These are phyloP conservation scores for Aspidoscelis tigris DNA, from an alignment of 2,113 vertebrate species.

Conservation along the genomic window DNA sequence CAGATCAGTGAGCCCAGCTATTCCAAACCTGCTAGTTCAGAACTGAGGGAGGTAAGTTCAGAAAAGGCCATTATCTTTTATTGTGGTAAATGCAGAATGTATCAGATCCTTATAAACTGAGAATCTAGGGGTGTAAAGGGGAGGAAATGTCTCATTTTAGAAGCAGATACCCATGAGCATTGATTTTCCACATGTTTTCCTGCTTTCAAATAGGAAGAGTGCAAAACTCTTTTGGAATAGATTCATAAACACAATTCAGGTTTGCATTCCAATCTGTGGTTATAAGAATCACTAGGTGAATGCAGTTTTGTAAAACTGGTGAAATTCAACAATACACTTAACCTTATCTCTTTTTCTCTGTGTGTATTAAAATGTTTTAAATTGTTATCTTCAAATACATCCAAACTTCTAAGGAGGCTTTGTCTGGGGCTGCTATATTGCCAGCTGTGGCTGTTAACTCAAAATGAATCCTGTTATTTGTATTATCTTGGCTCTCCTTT, in stretches of 20 bases:
- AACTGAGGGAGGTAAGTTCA: too few species aligned
- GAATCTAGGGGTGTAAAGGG: too few species aligned
- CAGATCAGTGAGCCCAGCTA: too few species aligned
- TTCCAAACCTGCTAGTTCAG: too few species aligned
- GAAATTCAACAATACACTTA: too few species aligned
- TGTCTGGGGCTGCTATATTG: neutral
- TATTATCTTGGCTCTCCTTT: neutral
- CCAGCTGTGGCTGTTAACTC: neutral
- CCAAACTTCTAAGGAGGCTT: neutral
- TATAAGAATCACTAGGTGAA: neutral
- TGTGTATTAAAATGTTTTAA: neutral
- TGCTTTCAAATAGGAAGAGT: neutral
- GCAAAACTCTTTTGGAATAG: neutral
- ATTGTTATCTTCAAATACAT: neutral
- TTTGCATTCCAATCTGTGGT: neutral
- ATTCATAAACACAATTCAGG: neutral
- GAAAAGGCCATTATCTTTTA: too few species aligned
- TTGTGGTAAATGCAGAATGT: too few species aligned
- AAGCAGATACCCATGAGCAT: neutral
- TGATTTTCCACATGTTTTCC: conserved; percentile 9
- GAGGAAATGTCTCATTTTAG: too few species aligned
- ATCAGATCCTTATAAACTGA: too few species aligned
- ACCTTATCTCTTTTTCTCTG: neutral
- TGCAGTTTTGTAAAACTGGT: too few species aligned
- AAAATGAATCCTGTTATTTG: neutral